A percentile compares a stretch with the other conserved stretches of the same genome.
Conservation (phyloP, 2,888 invertebrate species). For the Lithosia quadra region DNA sequence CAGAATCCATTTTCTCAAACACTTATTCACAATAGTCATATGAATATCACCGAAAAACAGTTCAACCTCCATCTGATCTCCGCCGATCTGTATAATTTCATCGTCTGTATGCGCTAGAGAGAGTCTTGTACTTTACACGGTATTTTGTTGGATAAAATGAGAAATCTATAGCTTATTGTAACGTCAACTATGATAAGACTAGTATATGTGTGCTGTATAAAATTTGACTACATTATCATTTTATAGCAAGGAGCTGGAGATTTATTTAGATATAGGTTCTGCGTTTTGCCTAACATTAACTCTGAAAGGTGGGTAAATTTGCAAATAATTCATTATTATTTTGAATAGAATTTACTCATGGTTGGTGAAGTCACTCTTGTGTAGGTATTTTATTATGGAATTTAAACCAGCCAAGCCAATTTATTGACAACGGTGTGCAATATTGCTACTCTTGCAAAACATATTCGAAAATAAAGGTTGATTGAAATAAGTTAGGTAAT, state of each 20-base stretch:
- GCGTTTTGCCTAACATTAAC: background rate
- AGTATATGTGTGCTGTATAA: constrained; percentile 41
- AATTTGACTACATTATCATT: constrained; percentile 45
- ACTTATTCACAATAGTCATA: constrained; percentile 38
- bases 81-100: constrained; percentile 71
- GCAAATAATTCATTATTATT: background rate
- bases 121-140: constrained; percentile 55
- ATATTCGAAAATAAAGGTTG: no score
- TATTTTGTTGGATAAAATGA: constrained; percentile 62
- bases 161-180: constrained; percentile 64
- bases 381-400: no score
- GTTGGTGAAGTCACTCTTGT: no score
- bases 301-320: background rate
- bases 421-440: no score
- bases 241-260: background rate
- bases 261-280: background rate
- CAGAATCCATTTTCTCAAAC: constrained; percentile 33
- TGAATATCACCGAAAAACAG: constrained; percentile 42
- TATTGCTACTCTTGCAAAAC: no score
- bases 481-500: no score
- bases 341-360: no score
- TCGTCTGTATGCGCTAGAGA: constrained; percentile 67
- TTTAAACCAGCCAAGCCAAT: no score
- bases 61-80: constrained; percentile 47
- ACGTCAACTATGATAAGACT: constrained; percentile 34